Percentiles rank a stretch among this genome's conserved stretches.
Conservation (phyloP, 2,797 vertebrate species). For the Gallinago nigripennis region DNA sequence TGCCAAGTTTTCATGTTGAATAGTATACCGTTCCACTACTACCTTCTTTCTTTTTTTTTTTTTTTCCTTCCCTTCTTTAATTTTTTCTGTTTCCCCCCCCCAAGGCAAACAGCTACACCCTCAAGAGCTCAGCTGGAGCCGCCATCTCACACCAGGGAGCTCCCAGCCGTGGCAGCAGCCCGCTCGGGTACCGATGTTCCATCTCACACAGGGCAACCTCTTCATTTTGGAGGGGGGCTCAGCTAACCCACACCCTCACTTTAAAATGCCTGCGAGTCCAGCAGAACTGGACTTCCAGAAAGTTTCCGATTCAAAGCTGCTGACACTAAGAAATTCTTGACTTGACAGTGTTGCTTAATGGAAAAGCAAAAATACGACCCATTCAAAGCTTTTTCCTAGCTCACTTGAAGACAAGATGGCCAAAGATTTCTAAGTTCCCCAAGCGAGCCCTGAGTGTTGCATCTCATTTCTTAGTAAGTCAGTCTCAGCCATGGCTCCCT, state of each 20-base stretch:
- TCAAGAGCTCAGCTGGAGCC: background rate
- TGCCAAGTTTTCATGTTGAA: constrained; percentile 26
- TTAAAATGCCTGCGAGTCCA: background rate
- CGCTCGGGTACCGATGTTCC: background rate
- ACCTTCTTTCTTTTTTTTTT: background rate
- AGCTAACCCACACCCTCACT: background rate
- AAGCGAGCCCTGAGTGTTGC: accelerated
- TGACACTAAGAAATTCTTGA: background rate
- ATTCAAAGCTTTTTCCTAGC: background rate
- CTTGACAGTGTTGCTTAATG: background rate
- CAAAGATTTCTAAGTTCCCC: background rate
- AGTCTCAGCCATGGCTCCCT: background rate
- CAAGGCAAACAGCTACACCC: background rate
- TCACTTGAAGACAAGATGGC: background rate
- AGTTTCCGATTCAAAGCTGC: background rate
- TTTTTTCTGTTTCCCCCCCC: too few species aligned
- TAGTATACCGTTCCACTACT: background rate
- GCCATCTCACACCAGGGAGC: background rate
- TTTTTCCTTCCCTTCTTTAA: background rate
- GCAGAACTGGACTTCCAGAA: background rate
- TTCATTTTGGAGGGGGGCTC: accelerated
- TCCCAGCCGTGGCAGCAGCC: accelerated
- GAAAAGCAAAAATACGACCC: background rate
- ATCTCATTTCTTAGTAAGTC: background rate
- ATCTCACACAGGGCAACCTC: background rate